Conservation (phyloP, 2,113 vertebrate species). For the Melanerpes aurifrons region DNA sequence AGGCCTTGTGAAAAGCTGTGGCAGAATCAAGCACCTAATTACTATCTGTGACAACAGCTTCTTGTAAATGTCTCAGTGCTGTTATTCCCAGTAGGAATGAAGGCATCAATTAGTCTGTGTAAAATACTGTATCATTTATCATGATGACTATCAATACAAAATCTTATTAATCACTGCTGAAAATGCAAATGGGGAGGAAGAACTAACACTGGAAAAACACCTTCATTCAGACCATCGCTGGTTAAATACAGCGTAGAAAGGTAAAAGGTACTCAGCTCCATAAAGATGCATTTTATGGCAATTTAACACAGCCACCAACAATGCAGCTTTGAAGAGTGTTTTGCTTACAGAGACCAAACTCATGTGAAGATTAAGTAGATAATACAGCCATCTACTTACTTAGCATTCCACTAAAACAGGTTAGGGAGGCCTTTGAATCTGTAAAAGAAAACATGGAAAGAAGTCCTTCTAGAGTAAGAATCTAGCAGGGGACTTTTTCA, state of each 20-base stretch:
- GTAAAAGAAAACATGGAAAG: neutral
- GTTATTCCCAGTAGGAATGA: neutral
- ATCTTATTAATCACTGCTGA: neutral
- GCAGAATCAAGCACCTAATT: conserved; percentile 12
- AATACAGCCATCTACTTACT: neutral
- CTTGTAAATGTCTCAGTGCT: neutral
- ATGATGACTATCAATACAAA: neutral
- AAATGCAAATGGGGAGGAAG: neutral
- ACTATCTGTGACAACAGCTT: neutral
- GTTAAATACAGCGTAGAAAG: neutral
- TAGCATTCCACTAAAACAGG: neutral
- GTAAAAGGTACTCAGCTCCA: neutral
- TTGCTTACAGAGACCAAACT: neutral
- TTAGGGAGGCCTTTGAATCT: neutral
- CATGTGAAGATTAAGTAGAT: neutral
- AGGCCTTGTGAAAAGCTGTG: neutral
- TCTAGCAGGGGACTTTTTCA: neutral
- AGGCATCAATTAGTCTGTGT: neutral
- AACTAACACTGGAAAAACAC: neutral
- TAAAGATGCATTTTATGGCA: neutral
- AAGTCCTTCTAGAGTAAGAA: neutral
- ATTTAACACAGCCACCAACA: neutral
- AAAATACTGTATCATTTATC: neutral
- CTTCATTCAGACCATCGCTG: neutral
- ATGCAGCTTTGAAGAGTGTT: neutral